A percentile compares a stretch with the other conserved stretches of the same genome.
phyloP scores from a whole-genome alignment of 37 sponge, comb jelly and placozoan genomes.

The Beroe ovata region DNA sequence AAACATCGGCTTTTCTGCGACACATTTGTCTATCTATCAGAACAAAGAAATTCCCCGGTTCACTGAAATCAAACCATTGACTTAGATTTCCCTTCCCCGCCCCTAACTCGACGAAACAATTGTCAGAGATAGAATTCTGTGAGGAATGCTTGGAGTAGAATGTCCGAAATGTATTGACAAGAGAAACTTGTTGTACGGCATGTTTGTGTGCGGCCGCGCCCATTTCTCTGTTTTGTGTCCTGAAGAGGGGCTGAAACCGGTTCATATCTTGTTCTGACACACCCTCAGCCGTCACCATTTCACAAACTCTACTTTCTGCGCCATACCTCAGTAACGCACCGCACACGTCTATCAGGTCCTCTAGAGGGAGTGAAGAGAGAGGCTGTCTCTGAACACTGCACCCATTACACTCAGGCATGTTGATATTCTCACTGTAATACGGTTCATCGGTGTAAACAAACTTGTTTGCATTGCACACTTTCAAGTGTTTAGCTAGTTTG shows the following conservation, averaged over 20 bases:
- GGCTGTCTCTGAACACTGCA: neutral
- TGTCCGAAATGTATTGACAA: neutral
- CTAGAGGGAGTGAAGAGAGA: neutral
- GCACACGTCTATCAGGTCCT: neutral
- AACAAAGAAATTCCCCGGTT: neutral
- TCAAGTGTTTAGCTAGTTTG: constrained; percentile 7
- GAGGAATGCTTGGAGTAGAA: neutral
- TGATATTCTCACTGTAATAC: constrained; percentile 4
- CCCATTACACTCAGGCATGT: neutral
- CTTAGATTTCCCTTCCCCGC: constrained; percentile 31
- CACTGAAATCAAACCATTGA: constrained; percentile 48
- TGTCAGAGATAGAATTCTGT: neutral
- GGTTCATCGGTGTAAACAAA: neutral
- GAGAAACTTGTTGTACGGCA: constrained; percentile 23
- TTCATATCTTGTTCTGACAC: neutral
- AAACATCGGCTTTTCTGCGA: constrained; percentile 18
- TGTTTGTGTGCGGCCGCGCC: neutral
- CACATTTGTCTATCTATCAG: constrained; percentile 44
- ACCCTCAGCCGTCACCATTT: neutral
- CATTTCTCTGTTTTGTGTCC: neutral
- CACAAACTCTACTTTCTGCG: constrained; percentile 14
- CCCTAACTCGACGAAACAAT: constrained; percentile 38
- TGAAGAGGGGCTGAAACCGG: neutral
- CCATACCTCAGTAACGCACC: neutral
- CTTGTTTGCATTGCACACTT: constrained; percentile 39